Base-by-base conservation (phyloP, 2,888 invertebrate species). In the Endotricha flammealis region DNA sequence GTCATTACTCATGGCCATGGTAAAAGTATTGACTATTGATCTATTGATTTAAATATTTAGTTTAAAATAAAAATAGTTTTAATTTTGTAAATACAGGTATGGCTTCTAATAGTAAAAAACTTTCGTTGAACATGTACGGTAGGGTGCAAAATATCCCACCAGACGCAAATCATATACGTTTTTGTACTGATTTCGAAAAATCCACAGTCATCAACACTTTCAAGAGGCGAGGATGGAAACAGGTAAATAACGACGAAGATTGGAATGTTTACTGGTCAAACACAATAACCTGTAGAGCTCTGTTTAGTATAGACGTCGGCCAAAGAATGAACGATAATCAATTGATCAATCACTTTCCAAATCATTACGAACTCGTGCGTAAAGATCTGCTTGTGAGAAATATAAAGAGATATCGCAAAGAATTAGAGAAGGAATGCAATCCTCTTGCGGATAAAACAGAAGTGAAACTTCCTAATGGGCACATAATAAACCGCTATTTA, bases 181-280 rank as follows among this genome's bases (percentile, higher is more conserved):
- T 66, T 50, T 67, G 68, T 33, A 67, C 71, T 2, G 72, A 73
- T 39, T 70, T 70, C 29, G 70, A 74, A 7, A 72, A 69, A 38
- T 68, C 70, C 10, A 63, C 68, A 32, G 60, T 73, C 17, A 61
- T 63, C 28, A 67, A 64, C 42, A 65, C 52, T 39, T 73, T 73
- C 33, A 38, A 52, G 12, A 47, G 60, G 36, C 58, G 66, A 28
- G 72, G 70, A 6, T 97, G 97, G 97, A 81, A 89, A 8, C 92
- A 93, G 72, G 97, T 75, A 2, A 90, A 91, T 2, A 92, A 95
- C 0, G 95, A 96, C 51, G 96, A 96, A 60, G 95, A 96, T 54
- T 97, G 97, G 97, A 95, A 97, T 70, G 92, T 97, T 63, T 97
- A 97, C 69, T 97, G 97, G 96, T 93, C 97, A 1, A 93, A 93